These are phyloP conservation scores for Urocyon cinereoargenteus DNA, from an alignment of 2,797 vertebrate genomes.

Conservation along the genomic window DNA sequence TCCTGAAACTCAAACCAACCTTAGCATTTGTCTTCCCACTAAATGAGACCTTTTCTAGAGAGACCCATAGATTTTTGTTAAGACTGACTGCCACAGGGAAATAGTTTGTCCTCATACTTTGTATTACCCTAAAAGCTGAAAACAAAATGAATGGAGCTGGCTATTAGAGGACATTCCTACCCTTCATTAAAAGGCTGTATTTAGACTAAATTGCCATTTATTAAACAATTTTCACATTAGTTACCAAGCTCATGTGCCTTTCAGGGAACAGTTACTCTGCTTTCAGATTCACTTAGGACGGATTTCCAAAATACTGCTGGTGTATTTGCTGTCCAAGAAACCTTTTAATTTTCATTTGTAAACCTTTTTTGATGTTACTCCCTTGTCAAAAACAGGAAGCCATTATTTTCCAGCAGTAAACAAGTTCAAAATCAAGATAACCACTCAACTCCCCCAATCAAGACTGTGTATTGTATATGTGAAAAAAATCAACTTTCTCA, in stretches of 20 bases:
- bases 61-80: background rate
- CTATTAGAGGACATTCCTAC: constrained; percentile 63
- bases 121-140: constrained; percentile 46
- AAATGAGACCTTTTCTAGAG: background rate
- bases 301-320: constrained; percentile 65
- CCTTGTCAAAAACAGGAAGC: constrained; percentile 79
- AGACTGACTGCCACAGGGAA: background rate
- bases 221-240: constrained; percentile 79
- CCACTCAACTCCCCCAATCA: constrained; percentile 50
- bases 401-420: constrained; percentile 77
- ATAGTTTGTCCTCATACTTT: constrained; percentile 7
- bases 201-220: constrained; percentile 76
- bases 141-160: constrained; percentile 64
- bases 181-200: constrained; percentile 69
- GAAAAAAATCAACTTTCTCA: constrained; percentile 61
- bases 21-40: constrained; percentile 3
- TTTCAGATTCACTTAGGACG: constrained; percentile 74
- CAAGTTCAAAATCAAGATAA: constrained; percentile 77
- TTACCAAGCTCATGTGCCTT: constrained; percentile 68
- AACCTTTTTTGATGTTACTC: constrained; percentile 73
- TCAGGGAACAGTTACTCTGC: constrained; percentile 61
- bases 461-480: constrained; percentile 55
- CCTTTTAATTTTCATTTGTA: constrained; percentile 82
- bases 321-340: constrained; percentile 71
- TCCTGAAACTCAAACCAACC: constrained; percentile 32